These are phyloP conservation scores for Zygaena filipendulae DNA, from an alignment of 2,888 invertebrate genomes.

Conservation along the genomic window DNA sequence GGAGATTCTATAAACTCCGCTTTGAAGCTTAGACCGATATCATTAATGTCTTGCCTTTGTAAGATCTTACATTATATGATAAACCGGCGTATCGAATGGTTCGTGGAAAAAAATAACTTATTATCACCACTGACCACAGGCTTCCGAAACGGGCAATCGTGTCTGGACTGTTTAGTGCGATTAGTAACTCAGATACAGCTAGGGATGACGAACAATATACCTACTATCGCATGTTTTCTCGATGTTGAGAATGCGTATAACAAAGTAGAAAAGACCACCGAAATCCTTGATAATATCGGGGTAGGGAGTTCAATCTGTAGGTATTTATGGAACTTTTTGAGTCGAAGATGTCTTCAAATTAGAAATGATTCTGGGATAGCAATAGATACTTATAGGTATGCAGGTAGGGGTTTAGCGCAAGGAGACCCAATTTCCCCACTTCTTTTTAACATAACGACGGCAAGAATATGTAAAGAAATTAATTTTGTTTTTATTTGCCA, in stretches of 20 bases:
- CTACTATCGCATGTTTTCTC: conserved; percentile 12
- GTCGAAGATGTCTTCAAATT: conserved; percentile 3
- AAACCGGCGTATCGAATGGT: conserved; percentile 6
- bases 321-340: conserved; percentile 10
- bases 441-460: conserved; percentile 13
- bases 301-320: conserved; percentile 5
- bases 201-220: conserved; percentile 7
- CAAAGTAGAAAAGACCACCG: conserved; percentile 5
- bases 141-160: conserved; percentile 10
- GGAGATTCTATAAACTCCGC: neutral
- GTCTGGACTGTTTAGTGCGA: conserved; percentile 6
- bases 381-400: conserved; percentile 1
- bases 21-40: conserved; percentile 8
- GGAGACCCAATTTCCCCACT: conserved; percentile 15
- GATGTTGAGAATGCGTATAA: conserved; percentile 14
- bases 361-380: neutral
- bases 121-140: conserved; percentile 7
- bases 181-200: conserved; percentile 10
- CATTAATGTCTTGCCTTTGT: conserved; percentile 8
- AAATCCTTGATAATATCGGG: conserved; percentile 6
- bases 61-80: conserved; percentile 8
- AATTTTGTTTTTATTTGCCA: conserved; percentile 6
- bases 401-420: conserved; percentile 13
- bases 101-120: conserved; percentile 4
- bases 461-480: conserved; percentile 5